Base-by-base conservation (phyloP, 2,113 vertebrate species). In the Neoarius graeffei region DNA sequence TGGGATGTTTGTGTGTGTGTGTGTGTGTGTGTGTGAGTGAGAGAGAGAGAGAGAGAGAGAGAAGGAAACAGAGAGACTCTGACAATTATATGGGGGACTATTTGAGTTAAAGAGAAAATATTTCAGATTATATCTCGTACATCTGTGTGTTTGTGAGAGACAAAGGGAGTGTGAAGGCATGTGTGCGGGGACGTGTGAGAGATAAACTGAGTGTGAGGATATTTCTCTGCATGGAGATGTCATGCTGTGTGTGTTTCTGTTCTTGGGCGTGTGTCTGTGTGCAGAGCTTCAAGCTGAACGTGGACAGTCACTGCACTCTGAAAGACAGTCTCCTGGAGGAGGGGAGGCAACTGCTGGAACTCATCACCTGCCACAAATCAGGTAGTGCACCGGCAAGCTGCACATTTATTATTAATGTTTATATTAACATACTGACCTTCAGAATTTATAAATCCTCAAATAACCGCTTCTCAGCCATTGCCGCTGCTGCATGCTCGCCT, bases 331-430 rank as follows among this genome's bases (percentile, higher is more conserved):
- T 99, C 57, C 93, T 97, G 94, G 97, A 97, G 90, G 98, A 99
- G 91, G 98, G 97, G 92, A 93, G 94, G 83, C 96, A 96, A 66
- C 97, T 99, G 94, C 97, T 99, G 67, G 92, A 96, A 93, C 94
- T 97, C 94, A 96, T 99, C 96, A 96, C 96, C 91, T 97, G 96
- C 93, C 97, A 98, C 95, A 98, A 97, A 95, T 97, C 97, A 97
- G 98, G 98, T 99, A 96, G 92, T 94, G 94, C 95, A 94, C 95
- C 94, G 96, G 94, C 71, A 93, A 96, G 96, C 94, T 95, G 94
- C 95, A 95, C 97, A 98, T 99, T 96, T 96, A 98, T 98, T 98
- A 98, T 98, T 98, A 97, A 98, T 98, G 96, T 97, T 97, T 97
- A 96, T 96, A 99, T 99, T 98, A 99, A 97, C 97, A 97, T 96